phyloP scores from a whole-genome alignment of 2,113 vertebrate genomes.

The human (Homo sapiens) region GRCh38 chr6:3694501-3695000 shows the following conservation, averaged over 20 bases:
- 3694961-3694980: background rate
- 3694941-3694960: background rate
- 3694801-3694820: background rate
- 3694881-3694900: background rate
- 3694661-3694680: background rate
- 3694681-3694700: background rate
- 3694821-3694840: background rate
- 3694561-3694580: background rate
- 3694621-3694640: background rate
- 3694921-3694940: background rate
- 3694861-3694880: background rate
- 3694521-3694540: background rate
- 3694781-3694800: background rate
- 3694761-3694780: background rate
- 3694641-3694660: background rate
- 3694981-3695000: background rate
- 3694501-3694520: background rate
- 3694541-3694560: background rate
- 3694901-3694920: background rate
- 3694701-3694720: background rate
- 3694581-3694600: background rate
- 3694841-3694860: background rate
- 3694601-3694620: too few species aligned
- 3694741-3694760: background rate
- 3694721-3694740: background rate